Percentiles rank a stretch among this genome's conserved stretches.
Evolutionary conservation across 2,113 vertebrate genomes (phyloP).

Genomic region (Myocastor coypus): DNA sequence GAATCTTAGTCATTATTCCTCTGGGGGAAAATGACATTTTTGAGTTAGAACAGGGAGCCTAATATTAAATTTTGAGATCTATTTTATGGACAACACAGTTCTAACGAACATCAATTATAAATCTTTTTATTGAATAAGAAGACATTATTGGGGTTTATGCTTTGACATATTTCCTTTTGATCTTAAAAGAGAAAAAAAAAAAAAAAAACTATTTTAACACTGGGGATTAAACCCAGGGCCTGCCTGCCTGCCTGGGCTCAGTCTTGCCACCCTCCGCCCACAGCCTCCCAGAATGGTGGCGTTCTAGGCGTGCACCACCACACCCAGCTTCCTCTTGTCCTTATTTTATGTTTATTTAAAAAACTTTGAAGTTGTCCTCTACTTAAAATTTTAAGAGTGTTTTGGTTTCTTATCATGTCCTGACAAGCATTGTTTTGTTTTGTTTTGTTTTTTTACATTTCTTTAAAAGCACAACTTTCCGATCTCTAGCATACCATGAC

Average conservation of each 20-base stretch:
- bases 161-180: background rate
- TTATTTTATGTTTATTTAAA: background rate
- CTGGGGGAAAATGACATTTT: conserved; percentile 22
- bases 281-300: background rate
- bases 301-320: background rate
- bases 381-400: background rate
- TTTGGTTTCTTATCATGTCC: background rate
- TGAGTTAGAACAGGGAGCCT: background rate
- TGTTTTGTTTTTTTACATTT: background rate
- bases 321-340: background rate
- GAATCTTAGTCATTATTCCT: background rate
- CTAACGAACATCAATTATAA: conserved; percentile 11
- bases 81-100: conserved; percentile 22
- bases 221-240: background rate
- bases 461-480: background rate
- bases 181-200: too few species aligned
- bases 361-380: background rate
- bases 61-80: background rate
- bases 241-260: background rate
- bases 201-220: background rate
- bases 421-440: background rate
- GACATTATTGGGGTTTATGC: background rate
- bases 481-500: background rate
- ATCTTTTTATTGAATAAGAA: conserved; percentile 32
- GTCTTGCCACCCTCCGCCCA: background rate